phyloP scores from a whole-genome alignment of 1,140 invertebrate species.

The Dendroctonus ponderosae region DNA sequence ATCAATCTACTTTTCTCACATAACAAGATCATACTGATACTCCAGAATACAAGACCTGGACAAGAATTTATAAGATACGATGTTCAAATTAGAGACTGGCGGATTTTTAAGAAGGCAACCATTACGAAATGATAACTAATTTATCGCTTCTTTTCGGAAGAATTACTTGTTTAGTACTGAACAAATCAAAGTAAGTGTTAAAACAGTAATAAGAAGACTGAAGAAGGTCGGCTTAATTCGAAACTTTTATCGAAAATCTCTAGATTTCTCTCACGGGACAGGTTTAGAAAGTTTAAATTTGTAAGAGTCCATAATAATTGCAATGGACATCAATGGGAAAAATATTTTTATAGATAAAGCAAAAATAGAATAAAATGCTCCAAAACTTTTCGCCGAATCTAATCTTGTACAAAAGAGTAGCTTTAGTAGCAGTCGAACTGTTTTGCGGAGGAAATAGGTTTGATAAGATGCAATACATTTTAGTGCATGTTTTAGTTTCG shows the following conservation, averaged over 20 bases:
- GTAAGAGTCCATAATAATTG: slow-evolving; percentile 7
- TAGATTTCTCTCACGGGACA: slow-evolving; percentile 20
- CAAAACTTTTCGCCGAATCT: slow-evolving; percentile 35
- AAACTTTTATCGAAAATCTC: slow-evolving; percentile 15
- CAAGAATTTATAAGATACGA: no score
- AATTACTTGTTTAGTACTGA: slow-evolving; percentile 19
- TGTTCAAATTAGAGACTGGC: no score
- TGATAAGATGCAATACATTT: slow-evolving; percentile 10
- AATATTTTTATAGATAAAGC: slow-evolving; percentile 21
- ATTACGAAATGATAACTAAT: no score
- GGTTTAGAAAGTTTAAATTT: slow-evolving; percentile 20
- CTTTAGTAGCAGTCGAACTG: slow-evolving; percentile 45
- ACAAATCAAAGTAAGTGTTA: slow-evolving; percentile 24
- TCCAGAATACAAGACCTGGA: no score
- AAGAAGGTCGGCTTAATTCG: slow-evolving; percentile 7
- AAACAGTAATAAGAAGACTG: slow-evolving; percentile 14
- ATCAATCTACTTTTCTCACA: no score
- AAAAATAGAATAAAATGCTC: slow-evolving; percentile 15
- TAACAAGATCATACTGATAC: no score
- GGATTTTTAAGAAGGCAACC: no score
- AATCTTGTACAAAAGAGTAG: slow-evolving; percentile 38
- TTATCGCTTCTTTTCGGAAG: slow-evolving; percentile 12
- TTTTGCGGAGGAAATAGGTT: slow-evolving; percentile 25
- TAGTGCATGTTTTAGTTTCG: slow-evolving; percentile 13
- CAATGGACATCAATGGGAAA: slow-evolving; percentile 14